Evolutionary conservation across 2,797 vertebrate species (phyloP).

Genomic region (Falco concolor): DNA sequence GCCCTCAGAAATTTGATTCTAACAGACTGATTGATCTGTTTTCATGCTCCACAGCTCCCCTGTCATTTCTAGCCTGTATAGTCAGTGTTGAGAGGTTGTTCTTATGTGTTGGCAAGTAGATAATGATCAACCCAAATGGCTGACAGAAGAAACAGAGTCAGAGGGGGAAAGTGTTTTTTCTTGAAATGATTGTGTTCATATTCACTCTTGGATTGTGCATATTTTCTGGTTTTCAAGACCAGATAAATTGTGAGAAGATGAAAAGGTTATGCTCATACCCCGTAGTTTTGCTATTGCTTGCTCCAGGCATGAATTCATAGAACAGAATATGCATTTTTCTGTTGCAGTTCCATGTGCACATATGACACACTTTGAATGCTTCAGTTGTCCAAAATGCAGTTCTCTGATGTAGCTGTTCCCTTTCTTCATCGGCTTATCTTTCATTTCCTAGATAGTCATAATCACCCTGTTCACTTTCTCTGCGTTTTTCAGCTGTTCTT

Average conservation of each 20-base stretch:
- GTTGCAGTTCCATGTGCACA: neutral
- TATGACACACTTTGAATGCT: neutral
- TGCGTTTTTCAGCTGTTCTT: neutral
- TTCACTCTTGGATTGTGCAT: neutral
- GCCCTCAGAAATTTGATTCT: neutral
- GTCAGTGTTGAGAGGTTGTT: neutral
- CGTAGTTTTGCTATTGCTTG: neutral
- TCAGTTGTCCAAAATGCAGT: neutral
- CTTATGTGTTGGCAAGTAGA: neutral
- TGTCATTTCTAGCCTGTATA: neutral
- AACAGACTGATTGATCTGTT: neutral
- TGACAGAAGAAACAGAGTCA: neutral
- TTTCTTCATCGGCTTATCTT: neutral
- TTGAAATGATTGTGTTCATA: neutral
- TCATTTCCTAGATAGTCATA: neutral
- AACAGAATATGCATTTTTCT: neutral
- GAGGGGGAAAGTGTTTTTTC: neutral
- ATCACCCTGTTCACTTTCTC: neutral
- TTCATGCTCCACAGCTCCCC: neutral
- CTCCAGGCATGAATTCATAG: neutral
- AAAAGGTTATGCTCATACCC: neutral
- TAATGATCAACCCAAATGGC: neutral
- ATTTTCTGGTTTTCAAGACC: neutral
- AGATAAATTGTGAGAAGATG: neutral
- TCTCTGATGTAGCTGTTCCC: neutral